A percentile compares a stretch with the other conserved stretches of the same genome.
These are phyloP conservation scores for Albula goreensis DNA, from an alignment of 2,113 vertebrate species.

Conservation along the genomic window DNA sequence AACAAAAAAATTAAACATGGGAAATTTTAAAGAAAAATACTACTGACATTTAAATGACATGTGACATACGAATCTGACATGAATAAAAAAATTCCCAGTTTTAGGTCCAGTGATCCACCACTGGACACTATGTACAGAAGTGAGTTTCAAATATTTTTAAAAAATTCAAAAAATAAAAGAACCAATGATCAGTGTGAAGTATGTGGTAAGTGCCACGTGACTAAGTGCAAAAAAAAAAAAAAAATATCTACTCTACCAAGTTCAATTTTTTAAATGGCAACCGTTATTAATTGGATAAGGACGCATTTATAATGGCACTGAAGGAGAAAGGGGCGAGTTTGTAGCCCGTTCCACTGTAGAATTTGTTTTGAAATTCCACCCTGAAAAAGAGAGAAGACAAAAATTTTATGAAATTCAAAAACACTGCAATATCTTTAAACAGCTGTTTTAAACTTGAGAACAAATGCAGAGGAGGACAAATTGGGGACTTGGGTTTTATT, in stretches of 20 bases:
- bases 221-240: not conserved
- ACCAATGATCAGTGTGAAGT: constrained; percentile 32
- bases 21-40: not conserved
- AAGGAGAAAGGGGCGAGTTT: constrained; percentile 71
- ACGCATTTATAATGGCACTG: constrained; percentile 55
- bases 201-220: not conserved
- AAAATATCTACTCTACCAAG: not conserved
- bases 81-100: too few species aligned
- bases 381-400: constrained; percentile 43
- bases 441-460: not conserved
- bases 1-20: not conserved
- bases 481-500: too few species aligned
- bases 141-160: not conserved
- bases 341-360: constrained; percentile 72
- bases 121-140: not conserved
- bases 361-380: constrained; percentile 78
- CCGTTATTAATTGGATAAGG: constrained; percentile 21
- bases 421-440: not conserved
- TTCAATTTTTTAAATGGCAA: constrained; percentile 30
- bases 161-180: not conserved
- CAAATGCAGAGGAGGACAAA: not conserved
- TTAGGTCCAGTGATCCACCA: not conserved
- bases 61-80: too few species aligned
- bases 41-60: too few species aligned
- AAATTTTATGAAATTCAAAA: not conserved